Evolutionary conservation across 2,113 vertebrate genomes (phyloP), one percentile per base, ranked within the genome.

Genomic region (Limnothrissa miodon): DNA sequence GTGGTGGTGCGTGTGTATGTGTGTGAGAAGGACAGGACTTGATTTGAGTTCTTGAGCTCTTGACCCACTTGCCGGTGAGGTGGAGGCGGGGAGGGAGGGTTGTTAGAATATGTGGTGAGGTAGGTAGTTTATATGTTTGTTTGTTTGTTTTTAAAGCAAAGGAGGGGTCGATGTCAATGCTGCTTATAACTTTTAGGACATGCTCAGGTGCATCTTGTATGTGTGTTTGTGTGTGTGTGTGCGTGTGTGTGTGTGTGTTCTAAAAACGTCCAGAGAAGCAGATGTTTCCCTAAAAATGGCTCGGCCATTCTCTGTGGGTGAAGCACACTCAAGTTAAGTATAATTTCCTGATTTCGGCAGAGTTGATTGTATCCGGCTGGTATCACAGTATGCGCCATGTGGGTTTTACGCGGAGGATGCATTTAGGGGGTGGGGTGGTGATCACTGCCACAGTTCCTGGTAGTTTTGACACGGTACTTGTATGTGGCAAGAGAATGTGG

Each of bases 11-110:
- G 46, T 48, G 13, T 48, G 46, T 48, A 15, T 48, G 11, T 48
- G 46, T 48, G 46, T 48, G 83, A 78, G 80, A 74, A 48, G 39
- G 85, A 88, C 82, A 87, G 83, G 85, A 83, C 86, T 90, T 85
- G 89, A 90, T 87, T 74, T 86, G 89, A 92, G 91, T 92, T 92
- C 90, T 91, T 87, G 42, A 94, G 92, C 90, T 91, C 91, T 93
- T 93, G 93, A 94, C 91, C 93, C 91, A 94, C 85, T 95, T 95
- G 89, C 90, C 90, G 87, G 90, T 90, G 89, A 92, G 89, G 85
- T 80, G 91, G 83, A 87, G 82, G 88, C 87, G 66, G 85, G 94
- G 92, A 88, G 90, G 51, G 91, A 92, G 91, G 90, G 90, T 82
- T 90, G 86, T 85, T 74, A 17, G 66, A 33, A 74, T 74, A 33